Conservation (phyloP, 2,888 invertebrate species). For the Cryptocephalus moraei region DNA sequence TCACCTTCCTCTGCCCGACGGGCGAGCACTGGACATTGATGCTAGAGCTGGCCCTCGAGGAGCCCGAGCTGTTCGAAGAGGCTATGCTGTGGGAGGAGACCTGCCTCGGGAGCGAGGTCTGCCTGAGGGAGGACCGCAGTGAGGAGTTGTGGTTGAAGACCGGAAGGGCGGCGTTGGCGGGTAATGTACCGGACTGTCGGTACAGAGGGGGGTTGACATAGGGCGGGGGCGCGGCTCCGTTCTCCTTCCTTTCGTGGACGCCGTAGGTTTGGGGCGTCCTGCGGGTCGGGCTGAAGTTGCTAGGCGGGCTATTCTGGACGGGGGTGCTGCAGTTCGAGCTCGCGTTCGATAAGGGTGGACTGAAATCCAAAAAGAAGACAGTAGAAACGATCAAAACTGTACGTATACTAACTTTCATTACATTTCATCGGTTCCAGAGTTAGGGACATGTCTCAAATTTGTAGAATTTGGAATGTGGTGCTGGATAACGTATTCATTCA, state of each 20-base stretch:
- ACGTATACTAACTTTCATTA: no score
- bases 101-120: constrained; percentile 43
- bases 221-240: constrained; percentile 26
- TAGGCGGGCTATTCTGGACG: constrained; percentile 30
- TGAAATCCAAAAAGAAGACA: constrained; percentile 5
- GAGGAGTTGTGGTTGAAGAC: background rate
- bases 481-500: no score
- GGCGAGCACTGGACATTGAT: constrained; percentile 47
- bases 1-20: constrained; percentile 48
- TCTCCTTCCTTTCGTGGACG: constrained; percentile 25
- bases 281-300: constrained; percentile 29
- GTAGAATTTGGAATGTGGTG: no score
- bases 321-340: constrained; percentile 34
- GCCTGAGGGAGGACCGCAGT: constrained; percentile 30
- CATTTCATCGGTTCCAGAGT: no score
- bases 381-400: no score
- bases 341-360: constrained; percentile 29
- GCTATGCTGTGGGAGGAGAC: constrained; percentile 46
- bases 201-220: constrained; percentile 33
- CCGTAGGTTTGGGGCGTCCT: constrained; percentile 13
- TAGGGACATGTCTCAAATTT: no score
- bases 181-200: constrained; percentile 32
- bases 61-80: constrained; percentile 41
- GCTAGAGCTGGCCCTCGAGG: constrained; percentile 34
- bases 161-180: constrained; percentile 4